Conservation (phyloP, 2,888 invertebrate species). For the Microchrysa polita region DNA sequence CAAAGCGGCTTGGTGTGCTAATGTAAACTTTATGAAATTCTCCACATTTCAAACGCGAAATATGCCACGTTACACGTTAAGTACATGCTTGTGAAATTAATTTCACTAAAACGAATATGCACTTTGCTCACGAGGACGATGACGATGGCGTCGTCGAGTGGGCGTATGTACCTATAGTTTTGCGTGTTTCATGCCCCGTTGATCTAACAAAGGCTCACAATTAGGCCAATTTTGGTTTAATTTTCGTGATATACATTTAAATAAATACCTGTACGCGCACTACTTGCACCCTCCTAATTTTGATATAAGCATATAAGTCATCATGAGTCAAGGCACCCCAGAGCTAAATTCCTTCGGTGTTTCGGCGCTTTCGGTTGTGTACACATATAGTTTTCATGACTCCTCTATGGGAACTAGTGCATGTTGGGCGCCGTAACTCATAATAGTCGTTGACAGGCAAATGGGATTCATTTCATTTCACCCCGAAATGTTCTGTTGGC, state of each 20-base stretch:
- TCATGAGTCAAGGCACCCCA: constrained; percentile 4
- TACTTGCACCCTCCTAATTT: constrained; percentile 12
- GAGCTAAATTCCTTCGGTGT: neutral
- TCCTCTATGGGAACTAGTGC: constrained; percentile 14
- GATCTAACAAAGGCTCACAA: constrained; percentile 39
- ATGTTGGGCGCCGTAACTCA: constrained; percentile 22
- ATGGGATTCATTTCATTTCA: constrained; percentile 40
- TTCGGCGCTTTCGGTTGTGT: too few relatives aligned
- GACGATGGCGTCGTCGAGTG: neutral
- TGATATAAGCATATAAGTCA: too few relatives aligned
- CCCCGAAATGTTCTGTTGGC: constrained; percentile 31
- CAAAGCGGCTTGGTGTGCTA: constrained; percentile 34
- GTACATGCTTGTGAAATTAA: constrained; percentile 36
- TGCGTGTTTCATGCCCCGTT: constrained; percentile 34
- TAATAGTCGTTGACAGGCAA: constrained; percentile 39
- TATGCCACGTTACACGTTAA: constrained; percentile 9
- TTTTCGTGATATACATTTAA: constrained; percentile 34
- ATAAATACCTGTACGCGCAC: constrained; percentile 21
- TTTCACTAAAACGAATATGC: constrained; percentile 41
- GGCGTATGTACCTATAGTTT: constrained; percentile 22
- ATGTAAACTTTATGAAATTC: constrained; percentile 36
- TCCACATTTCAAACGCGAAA: neutral
- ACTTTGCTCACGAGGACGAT: too few relatives aligned
- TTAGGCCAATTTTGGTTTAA: constrained; percentile 41
- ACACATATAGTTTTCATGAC: neutral